These are phyloP conservation scores for Lithosia quadra DNA, from an alignment of 2,888 invertebrate genomes.

Conservation along the genomic window DNA sequence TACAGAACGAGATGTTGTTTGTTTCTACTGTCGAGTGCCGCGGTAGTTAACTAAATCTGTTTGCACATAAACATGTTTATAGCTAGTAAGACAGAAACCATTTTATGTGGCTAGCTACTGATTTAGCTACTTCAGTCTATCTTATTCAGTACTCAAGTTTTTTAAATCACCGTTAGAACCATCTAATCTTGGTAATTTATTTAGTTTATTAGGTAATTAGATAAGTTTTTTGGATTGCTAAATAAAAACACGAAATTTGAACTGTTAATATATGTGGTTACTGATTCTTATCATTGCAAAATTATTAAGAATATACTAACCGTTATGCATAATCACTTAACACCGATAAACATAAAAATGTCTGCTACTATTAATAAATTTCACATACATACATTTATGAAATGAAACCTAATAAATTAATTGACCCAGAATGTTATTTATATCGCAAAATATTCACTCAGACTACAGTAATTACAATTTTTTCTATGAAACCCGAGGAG, in stretches of 20 bases:
- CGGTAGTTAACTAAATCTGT: slow-evolving; percentile 56
- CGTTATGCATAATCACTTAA: slow-evolving; percentile 23
- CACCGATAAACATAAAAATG: slow-evolving; percentile 20
- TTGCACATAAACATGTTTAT: slow-evolving; percentile 64
- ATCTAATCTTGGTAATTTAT: not conserved
- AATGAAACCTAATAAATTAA: slow-evolving; percentile 17
- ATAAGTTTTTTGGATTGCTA: not conserved
- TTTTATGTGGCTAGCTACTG: slow-evolving; percentile 20
- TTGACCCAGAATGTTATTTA: slow-evolving; percentile 13
- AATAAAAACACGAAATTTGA: not conserved
- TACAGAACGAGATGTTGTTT: slow-evolving; percentile 69
- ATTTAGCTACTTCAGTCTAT: slow-evolving; percentile 37
- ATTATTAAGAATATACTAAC: slow-evolving; percentile 3
- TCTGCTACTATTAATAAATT: slow-evolving; percentile 13
- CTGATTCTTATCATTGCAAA: slow-evolving; percentile 1
- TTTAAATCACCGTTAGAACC: not conserved
- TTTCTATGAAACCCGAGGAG: slow-evolving; percentile 30
- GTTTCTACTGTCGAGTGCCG: slow-evolving; percentile 62
- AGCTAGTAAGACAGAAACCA: slow-evolving; percentile 41
- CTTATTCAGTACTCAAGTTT: not conserved
- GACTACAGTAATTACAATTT: slow-evolving; percentile 25
- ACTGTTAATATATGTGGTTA: not conserved
- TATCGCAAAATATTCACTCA: slow-evolving; percentile 24
- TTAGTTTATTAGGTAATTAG: too few species aligned
- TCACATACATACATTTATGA: slow-evolving; percentile 15